These are phyloP conservation scores for Phocoena sinus DNA, from an alignment of 2,113 vertebrate species.

Conservation along the genomic window DNA sequence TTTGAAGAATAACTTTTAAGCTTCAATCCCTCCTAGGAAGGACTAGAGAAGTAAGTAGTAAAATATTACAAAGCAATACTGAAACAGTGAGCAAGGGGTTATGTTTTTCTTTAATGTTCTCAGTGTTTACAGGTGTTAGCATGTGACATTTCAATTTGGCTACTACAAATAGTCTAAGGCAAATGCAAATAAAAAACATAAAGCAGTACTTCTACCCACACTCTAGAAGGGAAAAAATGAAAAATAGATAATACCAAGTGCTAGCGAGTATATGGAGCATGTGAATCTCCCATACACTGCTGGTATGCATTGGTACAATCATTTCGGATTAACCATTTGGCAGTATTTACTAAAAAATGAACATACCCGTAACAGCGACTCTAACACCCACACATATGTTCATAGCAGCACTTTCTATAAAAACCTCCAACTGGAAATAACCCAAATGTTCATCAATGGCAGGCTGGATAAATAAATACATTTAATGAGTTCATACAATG, in stretches of 20 bases:
- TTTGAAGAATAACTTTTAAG: constrained; percentile 28
- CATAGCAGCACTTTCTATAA: not conserved
- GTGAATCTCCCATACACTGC: not conserved
- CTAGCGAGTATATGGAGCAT: not conserved
- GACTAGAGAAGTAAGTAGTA: not conserved
- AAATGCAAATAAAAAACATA: not conserved
- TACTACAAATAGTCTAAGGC: not conserved
- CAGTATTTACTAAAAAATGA: constrained; percentile 17
- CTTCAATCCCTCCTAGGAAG: not conserved
- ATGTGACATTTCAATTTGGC: not conserved
- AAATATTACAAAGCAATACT: not conserved
- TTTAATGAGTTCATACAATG: not conserved
- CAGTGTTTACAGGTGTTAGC: not conserved
- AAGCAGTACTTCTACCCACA: not conserved
- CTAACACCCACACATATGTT: not conserved
- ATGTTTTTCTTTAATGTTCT: not conserved
- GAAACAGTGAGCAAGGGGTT: not conserved
- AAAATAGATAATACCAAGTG: not conserved
- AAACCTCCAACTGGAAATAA: not conserved
- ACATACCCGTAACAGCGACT: not conserved
- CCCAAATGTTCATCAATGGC: not conserved
- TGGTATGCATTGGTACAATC: not conserved
- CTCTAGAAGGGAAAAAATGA: not conserved
- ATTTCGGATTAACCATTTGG: not conserved
- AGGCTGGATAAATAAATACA: not conserved